A percentile compares a stretch with the other conserved stretches of the same genome.
Evolutionary conservation across 2,888 invertebrate genomes (phyloP).

Genomic region (Melitaea athalia): DNA sequence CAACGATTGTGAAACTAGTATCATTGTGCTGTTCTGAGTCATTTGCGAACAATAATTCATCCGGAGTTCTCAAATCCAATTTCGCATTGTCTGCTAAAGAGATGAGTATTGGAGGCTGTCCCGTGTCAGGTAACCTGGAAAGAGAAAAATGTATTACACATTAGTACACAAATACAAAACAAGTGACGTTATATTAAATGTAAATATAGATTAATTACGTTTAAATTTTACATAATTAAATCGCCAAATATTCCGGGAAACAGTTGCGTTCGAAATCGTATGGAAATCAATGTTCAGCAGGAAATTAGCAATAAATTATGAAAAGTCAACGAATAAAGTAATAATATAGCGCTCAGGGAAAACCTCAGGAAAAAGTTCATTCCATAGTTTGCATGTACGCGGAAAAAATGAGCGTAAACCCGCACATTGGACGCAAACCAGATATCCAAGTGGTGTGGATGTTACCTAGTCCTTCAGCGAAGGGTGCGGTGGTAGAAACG

Average conservation of each 20-base stretch:
- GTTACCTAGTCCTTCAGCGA: too few relatives aligned
- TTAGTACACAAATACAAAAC: conserved; percentile 10
- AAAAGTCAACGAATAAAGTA: not conserved
- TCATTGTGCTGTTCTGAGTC: conserved; percentile 73
- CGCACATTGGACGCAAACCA: too few relatives aligned
- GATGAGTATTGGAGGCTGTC: conserved; percentile 82
- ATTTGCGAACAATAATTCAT: conserved; percentile 77
- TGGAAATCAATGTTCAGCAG: conserved; percentile 13
- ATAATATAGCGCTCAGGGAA: not conserved
- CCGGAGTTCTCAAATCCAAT: conserved; percentile 81
- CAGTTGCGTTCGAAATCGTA: conserved; percentile 12
- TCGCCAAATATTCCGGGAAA: conserved; percentile 5
- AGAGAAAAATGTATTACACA: not conserved
- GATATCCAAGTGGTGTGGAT: too few relatives aligned
- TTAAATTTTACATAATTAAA: not conserved
- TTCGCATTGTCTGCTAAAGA: conserved; percentile 84
- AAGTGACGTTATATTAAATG: conserved; percentile 1
- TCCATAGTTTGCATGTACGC: too few relatives aligned
- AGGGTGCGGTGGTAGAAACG: too few relatives aligned
- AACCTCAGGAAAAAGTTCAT: too few relatives aligned
- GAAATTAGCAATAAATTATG: conserved; percentile 8
- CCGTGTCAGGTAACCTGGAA: conserved; percentile 85
- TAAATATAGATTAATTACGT: too few relatives aligned
- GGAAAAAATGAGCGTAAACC: too few relatives aligned
- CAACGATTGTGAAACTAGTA: conserved; percentile 67